phyloP scores from a whole-genome alignment of 1,140 invertebrate genomes.

The Pseudomyrmex concolor region DNA sequence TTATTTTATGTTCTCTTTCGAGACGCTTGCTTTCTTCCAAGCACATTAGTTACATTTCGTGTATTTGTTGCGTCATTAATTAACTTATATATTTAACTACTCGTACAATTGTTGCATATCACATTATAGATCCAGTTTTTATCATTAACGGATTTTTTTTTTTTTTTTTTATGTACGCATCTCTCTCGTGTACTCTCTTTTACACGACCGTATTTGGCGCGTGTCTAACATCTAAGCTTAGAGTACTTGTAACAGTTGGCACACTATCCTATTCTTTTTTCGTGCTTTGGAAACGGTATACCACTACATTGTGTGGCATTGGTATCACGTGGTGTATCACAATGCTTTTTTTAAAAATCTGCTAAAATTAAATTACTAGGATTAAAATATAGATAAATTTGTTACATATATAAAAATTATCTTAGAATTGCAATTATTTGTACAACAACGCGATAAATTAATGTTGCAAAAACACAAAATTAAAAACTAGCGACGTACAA shows the following conservation, averaged over 20 bases:
- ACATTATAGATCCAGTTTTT: not conserved
- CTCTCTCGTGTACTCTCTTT: constrained; percentile 5
- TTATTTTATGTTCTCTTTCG: constrained; percentile 6
- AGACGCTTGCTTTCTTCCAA: not conserved
- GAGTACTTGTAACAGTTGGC: constrained; percentile 29
- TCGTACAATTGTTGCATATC: constrained; percentile 7
- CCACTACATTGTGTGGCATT: constrained; percentile 4
- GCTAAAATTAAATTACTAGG: constrained; percentile 2
- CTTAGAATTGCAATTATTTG: not conserved
- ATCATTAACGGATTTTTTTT: not conserved
- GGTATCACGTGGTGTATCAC: constrained; percentile 21
- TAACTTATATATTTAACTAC: not conserved
- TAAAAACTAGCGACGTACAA: no score
- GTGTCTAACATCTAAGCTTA: constrained; percentile 33
- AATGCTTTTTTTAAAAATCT: not conserved
- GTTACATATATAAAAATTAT: not conserved
- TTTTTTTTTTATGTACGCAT: constrained; percentile 13
- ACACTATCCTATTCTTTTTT: constrained; percentile 16
- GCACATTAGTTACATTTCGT: not conserved
- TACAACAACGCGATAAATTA: not conserved
- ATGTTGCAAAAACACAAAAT: no score
- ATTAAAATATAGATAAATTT: not conserved
- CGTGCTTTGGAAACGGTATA: not conserved
- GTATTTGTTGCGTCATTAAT: constrained; percentile 14
- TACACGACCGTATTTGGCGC: not conserved